Base-by-base conservation (phyloP, 64 coral and sea anemone genomes). In the Platygyra sinensis region DNA sequence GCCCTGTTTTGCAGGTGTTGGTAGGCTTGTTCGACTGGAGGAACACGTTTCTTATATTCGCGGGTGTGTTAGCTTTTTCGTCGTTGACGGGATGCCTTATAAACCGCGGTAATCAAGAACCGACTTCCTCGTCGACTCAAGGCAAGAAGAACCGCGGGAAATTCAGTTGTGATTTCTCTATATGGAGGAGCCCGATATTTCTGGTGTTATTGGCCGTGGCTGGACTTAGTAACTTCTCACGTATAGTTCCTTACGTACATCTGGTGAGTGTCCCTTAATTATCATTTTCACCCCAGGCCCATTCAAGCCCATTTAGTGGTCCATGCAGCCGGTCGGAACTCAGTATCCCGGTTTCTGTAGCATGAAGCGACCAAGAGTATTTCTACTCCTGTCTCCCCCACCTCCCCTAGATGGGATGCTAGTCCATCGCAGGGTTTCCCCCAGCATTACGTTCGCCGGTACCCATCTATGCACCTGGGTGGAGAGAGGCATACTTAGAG, bases 161-260 rank as follows among this genome's bases (percentile, higher is more conserved):
- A 51, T 85, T 85, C 14, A 15, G 62, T 25, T 52, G 33, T 36
- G 39, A 85, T 85, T 29, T 85, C 24, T 67, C 81, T 51, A 22
- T 20, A 27, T 85, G 81, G 33, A 85, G 72, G 81, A 71, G 13
- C n/a, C 62, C 33, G 4, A 72, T 2, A 72, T 85, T 85, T 85
- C 22, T 71, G 2, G 38, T 85, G 1, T 15, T 71, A 20, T 25
- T 85, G 22, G 62, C 28, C 3, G 71, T 85, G 81, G 3, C 22
- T 51, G 36, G 6, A 22, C 2, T 69, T 28, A 22, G 1, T 13
- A 85, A 49, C 38, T 85, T 72, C 71, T n/a, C 5, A 50, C 81
- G 81, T 13, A 85, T 85, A 10, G 24, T 51, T 25, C 81, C 81
- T 15, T 85, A 85, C 5, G 81, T 85, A 16, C 81, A 85, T 51